Percentiles rank a stretch among this genome's conserved stretches.
Evolutionary conservation across 1,140 invertebrate species (phyloP).

Genomic region (Lasaia peninsularis): DNA sequence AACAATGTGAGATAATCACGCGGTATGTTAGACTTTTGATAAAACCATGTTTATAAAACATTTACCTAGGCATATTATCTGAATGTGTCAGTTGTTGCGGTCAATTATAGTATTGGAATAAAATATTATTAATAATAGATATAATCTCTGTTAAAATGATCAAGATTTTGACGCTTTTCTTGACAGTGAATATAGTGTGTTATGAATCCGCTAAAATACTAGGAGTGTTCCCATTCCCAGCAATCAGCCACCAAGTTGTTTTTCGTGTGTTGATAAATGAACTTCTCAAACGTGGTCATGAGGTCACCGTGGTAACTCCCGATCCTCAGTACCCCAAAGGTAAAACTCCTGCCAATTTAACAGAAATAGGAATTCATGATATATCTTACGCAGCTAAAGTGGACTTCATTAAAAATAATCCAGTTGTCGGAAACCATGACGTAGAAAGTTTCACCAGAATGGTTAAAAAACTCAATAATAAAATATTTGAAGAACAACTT

Average conservation of each 20-base stretch:
- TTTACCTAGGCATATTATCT: too few relatives aligned
- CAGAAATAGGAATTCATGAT: conserved; percentile 32
- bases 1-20: too few relatives aligned
- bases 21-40: too few relatives aligned
- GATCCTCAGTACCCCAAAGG: conserved; percentile 27
- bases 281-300: conserved; percentile 63
- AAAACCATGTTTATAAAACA: too few relatives aligned
- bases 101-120: too few relatives aligned
- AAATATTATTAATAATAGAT: too few relatives aligned
- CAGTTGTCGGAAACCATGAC: neutral
- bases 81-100: too few relatives aligned
- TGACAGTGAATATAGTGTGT: conserved; percentile 10
- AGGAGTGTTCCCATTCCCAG: conserved; percentile 65
- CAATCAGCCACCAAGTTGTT: conserved; percentile 66
- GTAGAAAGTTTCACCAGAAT: neutral
- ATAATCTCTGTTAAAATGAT: too few relatives aligned
- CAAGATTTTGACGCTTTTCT: too few relatives aligned
- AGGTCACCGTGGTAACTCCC: conserved; percentile 51
- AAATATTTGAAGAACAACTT: neutral
- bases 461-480: neutral
- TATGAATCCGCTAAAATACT: conserved; percentile 49
- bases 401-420: neutral
- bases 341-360: conserved; percentile 49
- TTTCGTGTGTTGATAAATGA: conserved; percentile 51
- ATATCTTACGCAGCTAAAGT: neutral